Evolutionary conservation across 2,797 vertebrate genomes (phyloP).

Genomic region (Sebastes itinus): DNA sequence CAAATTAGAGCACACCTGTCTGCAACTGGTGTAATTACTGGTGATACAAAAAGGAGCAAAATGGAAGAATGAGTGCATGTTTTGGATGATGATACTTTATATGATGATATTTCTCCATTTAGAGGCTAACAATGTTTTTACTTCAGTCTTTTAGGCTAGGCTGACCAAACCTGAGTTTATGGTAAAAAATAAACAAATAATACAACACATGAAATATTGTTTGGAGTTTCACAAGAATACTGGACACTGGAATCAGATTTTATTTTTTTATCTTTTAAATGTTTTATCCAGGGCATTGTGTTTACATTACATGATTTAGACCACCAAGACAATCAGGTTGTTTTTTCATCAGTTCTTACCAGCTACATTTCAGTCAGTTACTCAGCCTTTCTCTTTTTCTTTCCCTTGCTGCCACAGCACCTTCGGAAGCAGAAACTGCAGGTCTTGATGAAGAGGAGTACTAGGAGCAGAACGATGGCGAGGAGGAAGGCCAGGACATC

Average conservation of each 20-base stretch:
- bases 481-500: conserved; percentile 83
- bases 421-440: conserved; percentile 58
- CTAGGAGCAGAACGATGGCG: conserved; percentile 44
- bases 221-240: background rate
- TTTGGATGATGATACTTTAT: too few species aligned
- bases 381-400: conserved; percentile 69
- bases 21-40: background rate
- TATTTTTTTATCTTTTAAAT: too few species aligned
- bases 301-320: background rate
- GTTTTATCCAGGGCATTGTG: background rate
- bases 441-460: conserved; percentile 61
- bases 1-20: conserved; percentile 26
- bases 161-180: background rate
- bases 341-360: background rate
- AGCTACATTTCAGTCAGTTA: conserved; percentile 14
- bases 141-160: background rate
- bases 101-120: background rate
- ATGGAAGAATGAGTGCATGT: too few species aligned
- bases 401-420: conserved; percentile 49
- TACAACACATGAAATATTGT: background rate
- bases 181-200: background rate
- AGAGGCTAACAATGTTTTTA: background rate
- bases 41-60: background rate
- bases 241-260: background rate
- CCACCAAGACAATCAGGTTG: background rate